Conservation (phyloP, 1,140 invertebrate genomes). For the Lasaia peninsularis region DNA sequence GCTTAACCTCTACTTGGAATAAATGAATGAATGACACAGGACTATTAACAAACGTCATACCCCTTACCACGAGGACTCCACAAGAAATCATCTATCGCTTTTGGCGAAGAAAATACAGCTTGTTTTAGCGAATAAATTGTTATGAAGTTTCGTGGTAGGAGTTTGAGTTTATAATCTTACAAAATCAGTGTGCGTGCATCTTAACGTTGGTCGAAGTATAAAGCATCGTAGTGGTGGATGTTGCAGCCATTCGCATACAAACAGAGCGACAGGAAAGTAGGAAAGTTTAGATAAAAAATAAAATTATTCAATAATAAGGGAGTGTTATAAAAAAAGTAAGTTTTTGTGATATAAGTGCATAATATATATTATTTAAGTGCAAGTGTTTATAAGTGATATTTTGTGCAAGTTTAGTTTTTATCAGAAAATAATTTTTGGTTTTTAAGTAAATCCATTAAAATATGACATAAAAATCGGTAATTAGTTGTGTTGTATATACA, state of each 20-base stretch:
- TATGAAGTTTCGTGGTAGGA: constrained; percentile 47
- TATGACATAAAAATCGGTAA: too few relatives aligned
- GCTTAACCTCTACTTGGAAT: constrained; percentile 59
- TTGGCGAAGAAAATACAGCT: constrained; percentile 12
- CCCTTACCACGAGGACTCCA: constrained; percentile 42
- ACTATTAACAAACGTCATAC: constrained; percentile 47
- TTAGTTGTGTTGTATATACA: too few relatives aligned
- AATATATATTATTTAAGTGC: background rate
- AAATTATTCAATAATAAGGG: constrained; percentile 24
- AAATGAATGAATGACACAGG: constrained; percentile 49
- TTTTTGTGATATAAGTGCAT: constrained; percentile 25
- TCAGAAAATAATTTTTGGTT: too few relatives aligned
- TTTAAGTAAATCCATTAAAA: too few relatives aligned
- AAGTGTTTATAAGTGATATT: background rate
- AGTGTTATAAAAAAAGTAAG: constrained; percentile 59
- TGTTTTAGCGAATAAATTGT: too few relatives aligned
- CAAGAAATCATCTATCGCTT: constrained; percentile 10
- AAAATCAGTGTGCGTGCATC: constrained; percentile 66
- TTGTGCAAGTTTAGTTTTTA: background rate
- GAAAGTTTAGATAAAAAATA: constrained; percentile 46
- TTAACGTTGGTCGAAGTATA: constrained; percentile 71
- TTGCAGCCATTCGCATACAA: constrained; percentile 66
- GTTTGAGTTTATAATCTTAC: constrained; percentile 61
- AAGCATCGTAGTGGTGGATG: constrained; percentile 59
- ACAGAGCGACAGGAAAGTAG: constrained; percentile 61